Evolutionary conservation across 2,113 vertebrate genomes (phyloP).

Genomic region (Genyomyrus donnyi): DNA sequence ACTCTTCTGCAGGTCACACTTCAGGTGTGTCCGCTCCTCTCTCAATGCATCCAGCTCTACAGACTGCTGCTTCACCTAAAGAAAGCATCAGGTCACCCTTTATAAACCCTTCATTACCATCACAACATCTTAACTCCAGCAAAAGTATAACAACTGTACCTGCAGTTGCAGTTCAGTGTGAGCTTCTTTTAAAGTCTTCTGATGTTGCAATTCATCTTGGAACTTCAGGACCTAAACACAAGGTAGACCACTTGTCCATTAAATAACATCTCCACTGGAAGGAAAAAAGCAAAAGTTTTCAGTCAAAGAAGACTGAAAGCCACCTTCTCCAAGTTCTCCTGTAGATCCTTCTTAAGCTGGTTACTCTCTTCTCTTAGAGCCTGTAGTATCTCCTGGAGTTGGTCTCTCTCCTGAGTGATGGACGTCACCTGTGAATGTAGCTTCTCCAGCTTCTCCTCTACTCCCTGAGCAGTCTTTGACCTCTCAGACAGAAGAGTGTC

Average conservation of each 20-base stretch:
- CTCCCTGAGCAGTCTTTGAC: neutral
- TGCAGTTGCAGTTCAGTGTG: neutral
- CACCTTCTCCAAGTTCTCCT: neutral
- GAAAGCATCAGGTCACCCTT: neutral
- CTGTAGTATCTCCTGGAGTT: neutral
- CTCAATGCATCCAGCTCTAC: neutral
- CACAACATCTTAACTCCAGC: neutral
- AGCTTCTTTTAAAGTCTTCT: neutral
- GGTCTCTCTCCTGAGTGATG: constrained; percentile 11
- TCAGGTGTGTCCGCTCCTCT: constrained; percentile 9
- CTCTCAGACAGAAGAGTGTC: neutral
- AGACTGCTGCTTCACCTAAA: neutral
- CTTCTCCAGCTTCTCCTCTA: neutral
- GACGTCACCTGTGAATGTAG: neutral
- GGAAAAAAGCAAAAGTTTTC: neutral
- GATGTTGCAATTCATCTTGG: neutral
- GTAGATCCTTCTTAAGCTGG: neutral
- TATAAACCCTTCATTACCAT: neutral
- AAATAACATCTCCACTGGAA: neutral
- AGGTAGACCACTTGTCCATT: neutral
- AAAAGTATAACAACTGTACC: neutral
- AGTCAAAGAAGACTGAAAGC: neutral
- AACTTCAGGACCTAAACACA: neutral
- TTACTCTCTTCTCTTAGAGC: neutral
- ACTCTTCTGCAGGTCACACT: constrained; percentile 9